Evolutionary conservation across 2,113 vertebrate species (phyloP), one percentile per base, ranked within the genome.

Genomic region (Willisornis vidua): DNA sequence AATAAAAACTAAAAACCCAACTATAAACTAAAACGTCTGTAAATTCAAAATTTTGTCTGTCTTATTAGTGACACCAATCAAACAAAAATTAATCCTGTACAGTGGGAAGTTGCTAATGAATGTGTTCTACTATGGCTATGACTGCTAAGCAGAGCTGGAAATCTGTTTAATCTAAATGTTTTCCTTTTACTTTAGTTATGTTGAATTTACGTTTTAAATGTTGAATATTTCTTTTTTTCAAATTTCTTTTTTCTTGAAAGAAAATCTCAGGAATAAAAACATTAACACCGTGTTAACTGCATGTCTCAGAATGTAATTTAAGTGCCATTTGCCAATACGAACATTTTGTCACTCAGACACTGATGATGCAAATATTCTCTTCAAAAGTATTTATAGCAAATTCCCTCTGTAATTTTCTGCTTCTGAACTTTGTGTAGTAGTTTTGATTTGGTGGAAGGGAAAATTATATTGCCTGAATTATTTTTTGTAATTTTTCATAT

Each of bases 61-160:
- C 12, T 61, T 65, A 3, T 11, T 84, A 75, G 17, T 76, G 63
- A 65, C 13, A 51, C 9, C n/a, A 58, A 8, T 87, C 58, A 75
- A 71, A 46, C 15, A 90, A 59, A 81, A 74, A 48, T 63, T 45
- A 71, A 41, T 76, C 2, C 4, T 0, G 1, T 58, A 12, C 51
- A 54, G 51, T n/a, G 14, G 18, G 23, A 87, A 73, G n/a, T 6
- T 54, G 19, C 19, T 63, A 72, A 39, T 35, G 23, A 89, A 9
- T 55, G 26, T 0, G 0, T 76, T 91, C 33, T 39, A 9, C 16
- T 54, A 4, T 48, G 24, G 6, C 18, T 57, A 1, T 46, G 15
- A 70, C 41, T 57, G 58, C 77, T 91, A 17, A 82, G 39, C 26
- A 71, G 51, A 82, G 26, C 41, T 83, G 49, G 70, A 87, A 73